Percentiles rank a stretch among this genome's conserved stretches.
phyloP scores from a whole-genome alignment of 2,113 vertebrate genomes.

The Ovibos moschatus region DNA sequence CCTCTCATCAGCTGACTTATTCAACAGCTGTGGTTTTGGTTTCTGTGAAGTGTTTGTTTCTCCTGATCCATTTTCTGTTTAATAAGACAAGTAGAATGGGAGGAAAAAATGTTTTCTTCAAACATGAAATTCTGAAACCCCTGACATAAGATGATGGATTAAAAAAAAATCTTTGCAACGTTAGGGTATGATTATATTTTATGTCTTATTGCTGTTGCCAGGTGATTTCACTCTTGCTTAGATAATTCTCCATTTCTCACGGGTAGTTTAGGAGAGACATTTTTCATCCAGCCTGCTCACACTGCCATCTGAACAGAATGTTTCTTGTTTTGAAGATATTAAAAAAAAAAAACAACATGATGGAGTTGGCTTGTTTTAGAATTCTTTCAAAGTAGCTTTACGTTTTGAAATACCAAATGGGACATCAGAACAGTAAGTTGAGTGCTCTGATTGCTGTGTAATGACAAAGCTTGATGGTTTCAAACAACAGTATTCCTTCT shows the following conservation, averaged over 20 bases:
- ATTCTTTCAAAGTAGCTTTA: background rate
- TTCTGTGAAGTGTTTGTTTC: background rate
- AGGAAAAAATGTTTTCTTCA: background rate
- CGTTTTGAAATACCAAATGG: conserved; percentile 30
- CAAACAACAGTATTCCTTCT: background rate
- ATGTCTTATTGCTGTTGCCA: background rate
- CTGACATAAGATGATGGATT: background rate
- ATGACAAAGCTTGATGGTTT: background rate
- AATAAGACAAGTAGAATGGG: background rate
- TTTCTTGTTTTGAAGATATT: conserved; percentile 12
- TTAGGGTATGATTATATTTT: background rate
- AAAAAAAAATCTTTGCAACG: background rate
- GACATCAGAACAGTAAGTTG: background rate
- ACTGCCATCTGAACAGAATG: background rate
- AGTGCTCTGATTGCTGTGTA: background rate
- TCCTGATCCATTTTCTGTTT: background rate
- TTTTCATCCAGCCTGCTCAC: background rate
- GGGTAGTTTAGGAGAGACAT: background rate
- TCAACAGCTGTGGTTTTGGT: background rate
- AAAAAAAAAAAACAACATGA: background rate
- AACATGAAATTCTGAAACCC: background rate
- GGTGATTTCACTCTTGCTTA: background rate
- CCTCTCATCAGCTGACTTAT: background rate
- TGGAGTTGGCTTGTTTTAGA: background rate
- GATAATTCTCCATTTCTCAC: background rate